Percentiles rank a stretch among this genome's conserved stretches.
Conservation (phyloP, 2,113 vertebrate genomes). For the Drymodes brunneopygia region DNA sequence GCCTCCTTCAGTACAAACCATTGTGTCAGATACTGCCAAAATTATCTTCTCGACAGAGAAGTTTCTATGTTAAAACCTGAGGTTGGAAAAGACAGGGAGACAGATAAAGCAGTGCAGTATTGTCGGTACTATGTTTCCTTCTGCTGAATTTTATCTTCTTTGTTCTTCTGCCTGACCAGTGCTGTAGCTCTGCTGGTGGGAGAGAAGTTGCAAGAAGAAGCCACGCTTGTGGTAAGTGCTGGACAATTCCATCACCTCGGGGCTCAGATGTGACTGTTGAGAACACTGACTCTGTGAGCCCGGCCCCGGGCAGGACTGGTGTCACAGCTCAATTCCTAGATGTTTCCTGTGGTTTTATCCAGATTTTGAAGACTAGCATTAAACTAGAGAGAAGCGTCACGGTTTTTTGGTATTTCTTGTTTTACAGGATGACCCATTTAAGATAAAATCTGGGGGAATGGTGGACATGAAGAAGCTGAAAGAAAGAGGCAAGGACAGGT, state of each 20-base stretch:
- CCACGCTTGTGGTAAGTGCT: conserved; percentile 72
- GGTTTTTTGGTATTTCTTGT: neutral
- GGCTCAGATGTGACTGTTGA: neutral
- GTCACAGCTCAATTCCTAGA: neutral
- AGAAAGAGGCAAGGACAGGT: conserved; percentile 91
- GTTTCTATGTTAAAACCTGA: neutral
- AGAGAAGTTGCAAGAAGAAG: conserved; percentile 85
- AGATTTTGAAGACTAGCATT: neutral
- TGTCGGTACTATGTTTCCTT: neutral
- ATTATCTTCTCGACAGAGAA: neutral
- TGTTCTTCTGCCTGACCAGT: conserved; percentile 57
- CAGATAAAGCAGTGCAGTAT: neutral
- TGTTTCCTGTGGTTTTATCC: neutral
- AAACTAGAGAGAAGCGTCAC: neutral
- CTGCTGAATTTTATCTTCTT: neutral
- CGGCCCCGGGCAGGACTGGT: neutral
- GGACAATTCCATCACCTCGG: rapidly evolving
- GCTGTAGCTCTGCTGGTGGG: conserved; percentile 88
- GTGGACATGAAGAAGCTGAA: conserved; percentile 98
- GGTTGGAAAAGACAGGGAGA: neutral
- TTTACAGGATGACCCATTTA: conserved; percentile 91
- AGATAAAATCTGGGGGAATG: conserved; percentile 93
- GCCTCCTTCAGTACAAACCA: rapidly evolving
- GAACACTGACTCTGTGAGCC: neutral
- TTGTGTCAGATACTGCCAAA: neutral